A percentile compares a stretch with the other conserved stretches of the same genome.
Evolutionary conservation across 2,797 vertebrate genomes (phyloP).

Genomic region (Rhinichthys osculus): DNA sequence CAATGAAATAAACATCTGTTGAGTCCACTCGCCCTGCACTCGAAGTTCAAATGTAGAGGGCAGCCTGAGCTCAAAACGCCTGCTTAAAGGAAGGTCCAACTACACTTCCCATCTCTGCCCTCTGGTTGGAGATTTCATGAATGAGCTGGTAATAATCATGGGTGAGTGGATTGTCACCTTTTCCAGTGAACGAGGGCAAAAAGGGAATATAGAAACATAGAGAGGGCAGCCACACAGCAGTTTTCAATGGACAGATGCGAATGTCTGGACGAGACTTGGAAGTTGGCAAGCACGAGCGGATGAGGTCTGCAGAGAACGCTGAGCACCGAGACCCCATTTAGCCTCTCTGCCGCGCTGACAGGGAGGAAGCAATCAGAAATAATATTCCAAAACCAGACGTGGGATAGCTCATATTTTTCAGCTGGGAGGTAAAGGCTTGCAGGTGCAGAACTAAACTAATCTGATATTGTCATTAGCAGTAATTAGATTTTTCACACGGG

Average conservation of each 20-base stretch:
- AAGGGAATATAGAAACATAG: constrained; percentile 43
- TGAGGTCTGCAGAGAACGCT: constrained; percentile 8
- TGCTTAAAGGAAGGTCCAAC: constrained; percentile 24
- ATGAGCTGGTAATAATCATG: constrained; percentile 79
- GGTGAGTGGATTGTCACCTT: constrained; percentile 81
- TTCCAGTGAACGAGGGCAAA: constrained; percentile 60
- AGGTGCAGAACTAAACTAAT: constrained; percentile 59
- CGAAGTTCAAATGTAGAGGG: constrained; percentile 42
- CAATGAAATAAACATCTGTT: constrained; percentile 42
- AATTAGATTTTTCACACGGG: constrained; percentile 56
- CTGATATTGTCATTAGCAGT: constrained; percentile 48
- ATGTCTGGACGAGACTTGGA: constrained; percentile 61
- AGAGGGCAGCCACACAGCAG: constrained; percentile 54
- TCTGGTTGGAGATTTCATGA: constrained; percentile 75
- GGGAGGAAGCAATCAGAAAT: constrained; percentile 46
- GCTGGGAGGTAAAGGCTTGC: constrained; percentile 54
- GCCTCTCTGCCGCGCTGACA: constrained; percentile 44
- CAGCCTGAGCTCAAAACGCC: constrained; percentile 16
- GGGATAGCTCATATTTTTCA: constrained; percentile 52
- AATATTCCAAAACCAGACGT: constrained; percentile 55
- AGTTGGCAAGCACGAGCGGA: constrained; percentile 26
- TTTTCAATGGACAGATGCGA: constrained; percentile 68
- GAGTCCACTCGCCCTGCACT: constrained; percentile 14
- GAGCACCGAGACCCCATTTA: constrained; percentile 40
- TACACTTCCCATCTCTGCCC: constrained; percentile 61